phyloP scores from a whole-genome alignment of 2,113 vertebrate genomes.

The Capra hircus region DNA sequence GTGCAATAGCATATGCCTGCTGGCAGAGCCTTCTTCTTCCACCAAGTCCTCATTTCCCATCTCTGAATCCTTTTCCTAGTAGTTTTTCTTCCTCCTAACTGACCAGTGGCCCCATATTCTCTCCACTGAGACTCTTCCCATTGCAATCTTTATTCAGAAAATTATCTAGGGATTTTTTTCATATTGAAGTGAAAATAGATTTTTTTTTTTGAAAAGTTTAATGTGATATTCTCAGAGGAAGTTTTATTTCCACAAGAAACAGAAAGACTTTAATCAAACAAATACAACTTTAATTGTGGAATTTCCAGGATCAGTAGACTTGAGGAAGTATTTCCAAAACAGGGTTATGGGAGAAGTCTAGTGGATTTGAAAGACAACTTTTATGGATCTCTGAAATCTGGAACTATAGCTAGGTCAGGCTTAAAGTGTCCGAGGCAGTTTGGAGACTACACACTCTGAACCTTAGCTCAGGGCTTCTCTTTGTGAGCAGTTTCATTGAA shows the following conservation, averaged over 20 bases:
- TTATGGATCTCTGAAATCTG: neutral
- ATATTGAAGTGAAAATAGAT: neutral
- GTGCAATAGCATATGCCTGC: neutral
- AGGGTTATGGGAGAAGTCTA: neutral
- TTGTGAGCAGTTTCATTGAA: neutral
- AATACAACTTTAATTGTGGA: neutral
- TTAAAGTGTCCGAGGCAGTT: neutral
- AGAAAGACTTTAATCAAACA: neutral
- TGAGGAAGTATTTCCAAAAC: neutral
- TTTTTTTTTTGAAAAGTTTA: neutral
- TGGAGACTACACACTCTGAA: neutral
- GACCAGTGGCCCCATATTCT: neutral
- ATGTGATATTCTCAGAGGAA: neutral
- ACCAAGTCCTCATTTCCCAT: neutral
- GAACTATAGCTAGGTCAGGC: neutral
- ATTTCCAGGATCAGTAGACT: neutral
- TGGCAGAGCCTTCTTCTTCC: neutral
- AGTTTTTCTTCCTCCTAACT: neutral
- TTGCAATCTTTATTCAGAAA: neutral
- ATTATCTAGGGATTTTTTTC: neutral
- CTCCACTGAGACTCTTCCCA: neutral
- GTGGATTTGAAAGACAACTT: neutral
- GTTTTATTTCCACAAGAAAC: neutral
- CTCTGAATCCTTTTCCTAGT: neutral
- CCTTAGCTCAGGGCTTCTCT: neutral